Evolutionary conservation across 1,140 invertebrate genomes (phyloP), one percentile per base, ranked within the genome.

Genomic region (Tribolium madens): DNA sequence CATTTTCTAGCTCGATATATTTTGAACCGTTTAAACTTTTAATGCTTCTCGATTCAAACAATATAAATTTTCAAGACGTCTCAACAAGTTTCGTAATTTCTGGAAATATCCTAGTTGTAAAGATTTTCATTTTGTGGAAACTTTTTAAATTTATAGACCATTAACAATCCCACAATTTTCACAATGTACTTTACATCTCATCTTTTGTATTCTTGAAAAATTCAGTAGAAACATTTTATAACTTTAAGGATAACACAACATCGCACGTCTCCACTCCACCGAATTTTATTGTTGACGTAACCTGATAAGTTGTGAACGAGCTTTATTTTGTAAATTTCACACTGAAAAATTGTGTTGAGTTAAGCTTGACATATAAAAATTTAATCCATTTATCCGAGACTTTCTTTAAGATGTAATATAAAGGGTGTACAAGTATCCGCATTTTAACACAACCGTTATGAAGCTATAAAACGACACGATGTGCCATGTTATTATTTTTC

Each of bases 251-350:
- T 64, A 64, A 36, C 21, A 64, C 10, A 64, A 33, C 57, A 64
- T 14, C n/a, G 26, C 57, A 33, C 57, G 26, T 64, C 57, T 33
- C 57, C 26, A 33, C 21, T 64, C 26, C 36, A 12, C 57, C 26
- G 57, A 64, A 64, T 64, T 64, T 64, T 64, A 64, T 57, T 64
- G 57, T 64, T 64, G 57, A 64, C 57, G 26, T 64, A 64, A 64
- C 57, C 57, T 64, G 26, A 64, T 64, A 64, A 64, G 57, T 64
- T 64, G 26, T 33, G 26, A 64, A 64, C 21, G 57, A 42, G 57
- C 57, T 64, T 64, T 64, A 64, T 64, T 64, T 64, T 33, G 57
- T 64, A 64, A 26, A 13, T 64, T 64, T 33, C 6, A 64, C 21
- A 33, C 57, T 14, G 57, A 33, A 64, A 64, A 64, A 64, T 64